Conservation (phyloP, 2,888 invertebrate genomes). For the Agrotis ipsilon region DNA sequence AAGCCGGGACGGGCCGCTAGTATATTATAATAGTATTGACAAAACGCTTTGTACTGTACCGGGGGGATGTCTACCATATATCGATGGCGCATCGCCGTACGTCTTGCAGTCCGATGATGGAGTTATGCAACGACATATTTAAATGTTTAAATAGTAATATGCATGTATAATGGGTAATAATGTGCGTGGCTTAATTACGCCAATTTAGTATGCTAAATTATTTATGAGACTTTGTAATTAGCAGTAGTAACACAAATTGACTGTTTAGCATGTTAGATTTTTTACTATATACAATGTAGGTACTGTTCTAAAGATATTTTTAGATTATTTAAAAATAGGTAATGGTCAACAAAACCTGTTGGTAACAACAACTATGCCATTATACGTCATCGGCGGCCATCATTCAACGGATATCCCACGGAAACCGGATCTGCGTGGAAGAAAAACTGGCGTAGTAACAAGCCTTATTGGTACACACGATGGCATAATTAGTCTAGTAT, state of each 20-base stretch:
- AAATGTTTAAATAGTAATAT: background rate
- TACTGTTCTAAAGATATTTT: background rate
- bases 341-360: background rate
- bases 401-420: conserved; percentile 29
- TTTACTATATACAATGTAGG: too few species aligned
- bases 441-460: conserved; percentile 1
- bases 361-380: background rate
- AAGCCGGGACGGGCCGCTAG: too few species aligned
- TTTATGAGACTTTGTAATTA: conserved; percentile 11
- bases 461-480: background rate
- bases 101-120: too few species aligned
- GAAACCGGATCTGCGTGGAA: conserved; percentile 7
- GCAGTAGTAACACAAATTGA: background rate
- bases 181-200: background rate
- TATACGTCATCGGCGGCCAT: background rate
- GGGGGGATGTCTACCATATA: too few species aligned
- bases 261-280: background rate
- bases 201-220: conserved; percentile 13
- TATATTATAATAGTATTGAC: too few species aligned
- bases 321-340: background rate
- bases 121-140: too few species aligned
- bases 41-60: too few species aligned
- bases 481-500: background rate
- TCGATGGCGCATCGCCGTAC: too few species aligned
- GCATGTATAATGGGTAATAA: conserved; percentile 14